Conservation (phyloP, 1,140 invertebrate genomes). For the Diorhabda elongata region DNA sequence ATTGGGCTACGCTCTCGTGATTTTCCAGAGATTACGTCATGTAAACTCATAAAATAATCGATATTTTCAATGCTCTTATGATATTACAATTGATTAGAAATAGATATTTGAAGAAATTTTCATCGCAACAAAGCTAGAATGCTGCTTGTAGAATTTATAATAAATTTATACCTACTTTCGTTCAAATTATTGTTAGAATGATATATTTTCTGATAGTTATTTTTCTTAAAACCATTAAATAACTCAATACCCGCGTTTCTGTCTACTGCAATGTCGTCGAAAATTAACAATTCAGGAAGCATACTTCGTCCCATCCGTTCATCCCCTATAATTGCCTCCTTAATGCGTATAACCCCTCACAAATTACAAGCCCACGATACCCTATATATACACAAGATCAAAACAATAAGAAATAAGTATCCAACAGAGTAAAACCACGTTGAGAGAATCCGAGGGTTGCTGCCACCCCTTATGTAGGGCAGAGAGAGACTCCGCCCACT, state of each 20-base stretch:
- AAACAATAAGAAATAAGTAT: conserved; percentile 16
- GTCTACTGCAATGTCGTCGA: neutral
- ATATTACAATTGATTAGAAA: no score
- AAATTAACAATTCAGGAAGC: neutral
- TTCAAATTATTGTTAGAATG: no score
- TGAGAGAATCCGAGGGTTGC: conserved; percentile 6
- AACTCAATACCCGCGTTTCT: neutral
- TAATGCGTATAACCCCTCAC: neutral
- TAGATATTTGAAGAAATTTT: no score
- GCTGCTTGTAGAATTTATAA: no score
- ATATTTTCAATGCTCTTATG: no score
- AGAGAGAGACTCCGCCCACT: neutral
- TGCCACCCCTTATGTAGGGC: conserved; percentile 5
- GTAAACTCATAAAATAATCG: no score
- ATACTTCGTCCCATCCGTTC: neutral
- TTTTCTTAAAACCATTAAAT: no score
- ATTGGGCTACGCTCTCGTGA: no score
- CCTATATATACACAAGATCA: conserved; percentile 8
- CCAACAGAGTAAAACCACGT: conserved; percentile 7
- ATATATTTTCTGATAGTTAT: no score
- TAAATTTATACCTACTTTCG: no score
- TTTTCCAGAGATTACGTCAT: no score
- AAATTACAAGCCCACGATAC: conserved; percentile 2
- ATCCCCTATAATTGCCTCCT: neutral
- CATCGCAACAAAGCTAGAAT: no score